These are phyloP conservation scores for Congeria kusceri DNA, from an alignment of 2,888 invertebrate species.

Conservation along the genomic window DNA sequence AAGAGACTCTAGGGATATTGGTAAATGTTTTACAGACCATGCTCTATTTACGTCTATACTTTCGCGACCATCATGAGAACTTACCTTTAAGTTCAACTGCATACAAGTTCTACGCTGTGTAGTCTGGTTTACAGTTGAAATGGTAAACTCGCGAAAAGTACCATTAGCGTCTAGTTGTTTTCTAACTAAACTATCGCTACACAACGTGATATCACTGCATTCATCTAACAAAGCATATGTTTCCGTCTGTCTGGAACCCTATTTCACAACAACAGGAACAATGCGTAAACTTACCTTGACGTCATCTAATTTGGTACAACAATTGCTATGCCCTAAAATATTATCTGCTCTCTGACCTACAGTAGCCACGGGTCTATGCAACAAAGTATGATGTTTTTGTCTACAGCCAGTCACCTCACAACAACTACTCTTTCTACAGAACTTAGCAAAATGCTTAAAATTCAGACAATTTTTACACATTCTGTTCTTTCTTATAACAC, in stretches of 20 bases:
- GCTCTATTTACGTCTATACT: neutral
- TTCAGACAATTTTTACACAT: neutral
- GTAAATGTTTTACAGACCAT: neutral
- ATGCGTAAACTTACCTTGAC: neutral
- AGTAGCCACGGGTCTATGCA: neutral
- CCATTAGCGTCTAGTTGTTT: neutral
- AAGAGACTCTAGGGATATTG: neutral
- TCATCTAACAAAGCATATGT: constrained; percentile 7
- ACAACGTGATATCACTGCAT: constrained; percentile 3
- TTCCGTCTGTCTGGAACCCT: neutral
- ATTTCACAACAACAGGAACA: neutral
- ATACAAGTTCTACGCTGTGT: neutral
- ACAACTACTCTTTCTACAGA: too few species aligned
- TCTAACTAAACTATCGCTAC: constrained; percentile 7
- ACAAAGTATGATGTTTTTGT: neutral
- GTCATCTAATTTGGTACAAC: neutral
- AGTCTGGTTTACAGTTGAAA: constrained; percentile 2
- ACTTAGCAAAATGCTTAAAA: constrained; percentile 1
- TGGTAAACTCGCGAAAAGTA: neutral
- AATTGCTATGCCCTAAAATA: neutral
- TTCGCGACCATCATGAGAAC: neutral
- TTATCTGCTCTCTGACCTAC: neutral
- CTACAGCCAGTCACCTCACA: too few species aligned
- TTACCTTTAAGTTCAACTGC: neutral
- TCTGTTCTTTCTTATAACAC: neutral